Base-by-base conservation (phyloP, 64 coral and sea anemone genomes). In the Dendrophyllia cribrosa region DNA sequence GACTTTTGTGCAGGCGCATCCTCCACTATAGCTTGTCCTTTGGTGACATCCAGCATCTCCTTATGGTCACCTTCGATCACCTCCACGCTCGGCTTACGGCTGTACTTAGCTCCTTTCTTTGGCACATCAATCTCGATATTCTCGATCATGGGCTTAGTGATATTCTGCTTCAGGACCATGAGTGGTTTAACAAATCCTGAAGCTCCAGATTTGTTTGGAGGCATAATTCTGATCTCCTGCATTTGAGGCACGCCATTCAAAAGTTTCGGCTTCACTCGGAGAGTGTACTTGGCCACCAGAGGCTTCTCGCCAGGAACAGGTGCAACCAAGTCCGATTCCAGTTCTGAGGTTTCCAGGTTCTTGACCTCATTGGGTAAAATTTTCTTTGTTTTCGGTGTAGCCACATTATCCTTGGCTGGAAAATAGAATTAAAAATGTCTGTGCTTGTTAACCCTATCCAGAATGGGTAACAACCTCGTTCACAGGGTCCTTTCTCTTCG, bases 91-190 rank as follows among this genome's bases (percentile, higher is more conserved):
- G 95, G 95, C 58, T 97, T 91, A 21, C 80, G 70, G 82, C 91
- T 97, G 46, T 75, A 97, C 74, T 94, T 82, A 0, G 88, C 79
- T 9, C 95, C 95, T 58, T 97, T 97, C 76, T 62, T 87, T 5
- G 95, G 95, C 6, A 97, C 92, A 60, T 97, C 95, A 24, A 97
- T 97, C 75, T 97, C 95, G 46, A 97, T 97, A 43, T 97, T 97
- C 73, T 97, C 95, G 50, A 97, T 89, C 95, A 97, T 97, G 13
- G 91, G 91, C 72, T 97, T 97, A 7, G 95, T 97, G 14, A 97
- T 91, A 52, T 87, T 97, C 74, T 96, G 91, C 49, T 93, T 93
- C 44, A 93, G 70, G 4, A 93, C 85, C 72, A 93, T 85, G 14
- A 93, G 82, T 67, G 91, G 91, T 84, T 97, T 86, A 67, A 87